Evolutionary conservation across 2,888 invertebrate species (phyloP).

Genomic region (Xestia c-nigrum): DNA sequence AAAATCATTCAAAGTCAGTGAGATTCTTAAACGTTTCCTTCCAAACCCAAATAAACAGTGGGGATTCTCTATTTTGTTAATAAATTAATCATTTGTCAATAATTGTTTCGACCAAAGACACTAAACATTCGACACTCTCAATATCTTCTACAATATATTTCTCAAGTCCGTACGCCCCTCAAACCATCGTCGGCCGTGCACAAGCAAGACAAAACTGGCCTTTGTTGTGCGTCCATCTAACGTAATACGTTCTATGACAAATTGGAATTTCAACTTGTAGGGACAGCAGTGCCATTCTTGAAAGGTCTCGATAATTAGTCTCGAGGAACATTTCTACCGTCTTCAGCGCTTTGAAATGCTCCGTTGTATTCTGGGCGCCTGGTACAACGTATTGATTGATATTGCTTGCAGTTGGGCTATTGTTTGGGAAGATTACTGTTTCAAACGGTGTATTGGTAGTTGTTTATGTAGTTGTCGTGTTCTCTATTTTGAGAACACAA

Average conservation of each 20-base stretch:
- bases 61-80: background rate
- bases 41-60: background rate
- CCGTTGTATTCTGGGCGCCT: constrained; percentile 43
- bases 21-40: background rate
- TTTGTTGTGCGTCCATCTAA: constrained; percentile 74
- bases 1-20: background rate
- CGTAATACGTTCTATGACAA: constrained; percentile 84
- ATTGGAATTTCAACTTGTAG: constrained; percentile 79
- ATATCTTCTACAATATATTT: constrained; percentile 22
- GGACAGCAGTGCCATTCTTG: constrained; percentile 72
- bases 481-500: background rate
- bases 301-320: constrained; percentile 68
- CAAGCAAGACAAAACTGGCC: constrained; percentile 62
- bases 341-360: constrained; percentile 38
- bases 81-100: background rate
- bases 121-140: background rate
- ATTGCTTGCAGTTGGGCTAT: constrained; percentile 24
- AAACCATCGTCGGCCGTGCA: constrained; percentile 20
- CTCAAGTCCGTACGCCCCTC: constrained; percentile 24
- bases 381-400: constrained; percentile 46
- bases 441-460: background rate
- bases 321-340: constrained; percentile 36
- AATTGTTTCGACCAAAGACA: background rate
- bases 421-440: constrained; percentile 8
- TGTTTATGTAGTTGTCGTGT: background rate